These are phyloP conservation scores for Centruroides vittatus DNA, from an alignment of 1,140 invertebrate species.

Conservation along the genomic window DNA sequence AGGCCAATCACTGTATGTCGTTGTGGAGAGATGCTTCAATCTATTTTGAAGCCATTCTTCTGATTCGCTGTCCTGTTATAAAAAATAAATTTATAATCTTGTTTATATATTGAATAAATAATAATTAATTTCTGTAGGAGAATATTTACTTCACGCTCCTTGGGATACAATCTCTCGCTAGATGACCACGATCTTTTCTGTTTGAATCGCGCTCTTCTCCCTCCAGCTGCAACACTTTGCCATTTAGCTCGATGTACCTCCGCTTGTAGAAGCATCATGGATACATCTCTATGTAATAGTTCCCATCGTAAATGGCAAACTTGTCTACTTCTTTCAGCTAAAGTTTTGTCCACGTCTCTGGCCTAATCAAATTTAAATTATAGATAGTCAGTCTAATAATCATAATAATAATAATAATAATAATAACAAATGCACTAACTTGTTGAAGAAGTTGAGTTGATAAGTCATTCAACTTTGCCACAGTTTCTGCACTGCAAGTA, in stretches of 20 bases:
- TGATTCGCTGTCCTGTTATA: constrained; percentile 2
- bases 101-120: too few relatives aligned
- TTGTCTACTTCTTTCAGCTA: constrained; percentile 22
- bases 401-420: neutral
- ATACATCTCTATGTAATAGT: constrained; percentile 14
- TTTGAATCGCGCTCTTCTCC: constrained; percentile 7
- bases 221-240: constrained; percentile 4
- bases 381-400: neutral
- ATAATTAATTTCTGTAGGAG: neutral
- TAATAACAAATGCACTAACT: constrained; percentile 19
- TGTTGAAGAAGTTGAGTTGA: constrained; percentile 27
- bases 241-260: constrained; percentile 5
- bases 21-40: constrained; percentile 6
- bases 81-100: neutral
- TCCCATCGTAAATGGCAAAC: constrained; percentile 19
- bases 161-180: neutral
- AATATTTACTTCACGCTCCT: too few relatives aligned
- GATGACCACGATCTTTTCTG: constrained; percentile 13
- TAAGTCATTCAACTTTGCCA: constrained; percentile 27
- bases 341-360: constrained; percentile 26
- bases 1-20: constrained; percentile 12
- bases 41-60: constrained; percentile 13
- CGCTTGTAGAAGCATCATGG: constrained; percentile 7
- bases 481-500: neutral
- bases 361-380: constrained; percentile 20